These are phyloP conservation scores for Gyrodactylus bullatarudis DNA, from an alignment of 1,140 invertebrate species.

Conservation along the genomic window DNA sequence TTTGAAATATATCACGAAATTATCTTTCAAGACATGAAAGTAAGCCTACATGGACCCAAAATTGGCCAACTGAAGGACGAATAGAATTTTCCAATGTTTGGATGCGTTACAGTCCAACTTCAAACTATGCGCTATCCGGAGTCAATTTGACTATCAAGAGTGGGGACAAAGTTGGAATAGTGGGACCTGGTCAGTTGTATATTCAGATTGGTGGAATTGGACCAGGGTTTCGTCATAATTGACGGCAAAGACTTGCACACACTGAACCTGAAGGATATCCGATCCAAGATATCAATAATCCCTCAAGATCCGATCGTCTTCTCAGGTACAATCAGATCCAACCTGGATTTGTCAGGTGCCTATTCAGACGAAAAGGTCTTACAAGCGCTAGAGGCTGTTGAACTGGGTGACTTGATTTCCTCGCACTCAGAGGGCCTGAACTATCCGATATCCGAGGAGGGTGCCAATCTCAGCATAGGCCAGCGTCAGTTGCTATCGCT, in stretches of 20 bases:
- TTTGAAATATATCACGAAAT: too few species aligned
- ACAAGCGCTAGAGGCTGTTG: conserved; percentile 12
- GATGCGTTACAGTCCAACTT: background rate
- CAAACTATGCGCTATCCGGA: background rate
- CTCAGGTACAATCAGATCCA: conserved; percentile 17
- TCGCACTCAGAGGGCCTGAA: conserved; percentile 4
- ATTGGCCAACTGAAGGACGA: background rate
- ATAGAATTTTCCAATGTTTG: background rate
- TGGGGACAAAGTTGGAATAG: conserved; percentile 10
- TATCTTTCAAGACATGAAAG: too few species aligned
- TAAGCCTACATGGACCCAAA: too few species aligned
- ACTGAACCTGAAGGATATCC: conserved; percentile 15
- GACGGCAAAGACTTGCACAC: conserved; percentile 14
- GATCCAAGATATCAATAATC: conserved; percentile 16
- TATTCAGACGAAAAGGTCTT: conserved; percentile 13
- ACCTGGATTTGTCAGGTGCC: conserved; percentile 14
- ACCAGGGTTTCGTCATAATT: conserved; percentile 15
- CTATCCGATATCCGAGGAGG: conserved; percentile 3
- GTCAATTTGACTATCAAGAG: background rate
- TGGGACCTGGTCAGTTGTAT: conserved; percentile 21
- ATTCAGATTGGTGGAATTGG: conserved; percentile 24
- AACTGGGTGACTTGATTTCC: conserved; percentile 14
- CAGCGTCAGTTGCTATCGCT: conserved; percentile 26
- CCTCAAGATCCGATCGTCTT: conserved; percentile 19
- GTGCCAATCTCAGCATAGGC: conserved; percentile 18